These are phyloP conservation scores for Aphodius granarius DNA, from an alignment of 2,888 invertebrate genomes.

Conservation along the genomic window DNA sequence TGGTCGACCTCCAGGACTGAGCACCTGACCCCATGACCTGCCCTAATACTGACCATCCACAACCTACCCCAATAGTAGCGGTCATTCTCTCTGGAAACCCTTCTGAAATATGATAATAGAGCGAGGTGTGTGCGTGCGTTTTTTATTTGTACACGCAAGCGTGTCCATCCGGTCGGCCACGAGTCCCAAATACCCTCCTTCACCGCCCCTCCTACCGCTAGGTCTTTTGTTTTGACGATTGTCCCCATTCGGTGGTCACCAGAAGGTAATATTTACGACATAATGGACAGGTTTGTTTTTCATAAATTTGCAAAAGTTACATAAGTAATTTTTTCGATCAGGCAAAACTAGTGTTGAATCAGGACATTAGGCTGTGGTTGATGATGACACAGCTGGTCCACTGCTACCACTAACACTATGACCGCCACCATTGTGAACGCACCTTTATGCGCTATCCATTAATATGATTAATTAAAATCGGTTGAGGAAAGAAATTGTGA, in stretches of 20 bases:
- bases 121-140: not conserved
- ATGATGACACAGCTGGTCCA: too few species aligned
- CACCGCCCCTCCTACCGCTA: not conserved
- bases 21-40: constrained; percentile 39
- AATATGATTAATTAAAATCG: too few species aligned
- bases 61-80: constrained; percentile 9
- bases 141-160: not conserved
- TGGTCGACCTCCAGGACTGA: constrained; percentile 3
- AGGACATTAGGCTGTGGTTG: too few species aligned
- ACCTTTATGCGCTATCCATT: too few species aligned
- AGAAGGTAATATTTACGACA: too few species aligned
- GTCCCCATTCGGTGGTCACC: not conserved
- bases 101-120: constrained; percentile 3
- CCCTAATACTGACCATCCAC: constrained; percentile 37
- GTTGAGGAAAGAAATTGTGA: too few species aligned
- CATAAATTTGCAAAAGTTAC: too few species aligned
- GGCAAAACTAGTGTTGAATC: too few species aligned
- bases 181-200: not conserved
- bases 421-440: too few species aligned
- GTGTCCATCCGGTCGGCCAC: not conserved
- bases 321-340: too few species aligned
- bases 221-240: not conserved
- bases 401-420: too few species aligned
- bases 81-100: constrained; percentile 5
- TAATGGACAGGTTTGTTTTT: too few species aligned